Base-by-base conservation (phyloP, 2,888 invertebrate species). In the Drosophila acutilabella region DNA sequence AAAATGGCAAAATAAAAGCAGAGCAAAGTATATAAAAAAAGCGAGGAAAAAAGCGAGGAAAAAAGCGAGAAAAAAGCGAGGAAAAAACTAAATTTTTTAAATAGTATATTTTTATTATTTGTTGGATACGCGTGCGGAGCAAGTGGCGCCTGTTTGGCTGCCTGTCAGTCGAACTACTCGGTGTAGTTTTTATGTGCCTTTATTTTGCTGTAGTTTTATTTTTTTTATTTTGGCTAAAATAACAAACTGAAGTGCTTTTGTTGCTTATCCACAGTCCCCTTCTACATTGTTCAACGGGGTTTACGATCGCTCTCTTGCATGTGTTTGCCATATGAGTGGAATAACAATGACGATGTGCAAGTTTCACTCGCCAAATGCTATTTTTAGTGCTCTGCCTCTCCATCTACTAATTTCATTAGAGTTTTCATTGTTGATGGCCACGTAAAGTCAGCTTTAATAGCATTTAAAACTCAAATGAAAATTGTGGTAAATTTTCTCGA, bases 311-410 rank as follows among this genome's bases (percentile, higher is more conserved):
- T 13, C 0, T 13, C 36, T 36, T 36, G 42, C 56, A 44, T 59
- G 45, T 54, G 64, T 16, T 16, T 38, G 33, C 16, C 51, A 56
- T 56, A 57, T 51, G 53, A 53, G 38, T 45, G 48, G 42, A 54
- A 23, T 65, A 71, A 57, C 81, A 74, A 70, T 76, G 78, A 81
- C 53, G 42, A 20, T 65, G 69, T 66, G 67, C 60, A 53, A 68
- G 51, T 56, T 56, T 30, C 38, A 44, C 30, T 33, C 5, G 51
- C 14, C 14, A 33, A 52, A 13, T 23, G 48, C 10, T 70, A 48
- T 44, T 59, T 62, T 7, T 42, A 33, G 44, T 18, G 10, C 8
- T 30, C 2, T 30, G 1, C 20, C 20, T 38, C 61, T 70, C 33
- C 16, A 20, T 2, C 11, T 5, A 42, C 45, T 66, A 64, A 67